These are phyloP conservation scores for Bicyclus anynana DNA, from an alignment of 1,140 invertebrate genomes.

Conservation along the genomic window DNA sequence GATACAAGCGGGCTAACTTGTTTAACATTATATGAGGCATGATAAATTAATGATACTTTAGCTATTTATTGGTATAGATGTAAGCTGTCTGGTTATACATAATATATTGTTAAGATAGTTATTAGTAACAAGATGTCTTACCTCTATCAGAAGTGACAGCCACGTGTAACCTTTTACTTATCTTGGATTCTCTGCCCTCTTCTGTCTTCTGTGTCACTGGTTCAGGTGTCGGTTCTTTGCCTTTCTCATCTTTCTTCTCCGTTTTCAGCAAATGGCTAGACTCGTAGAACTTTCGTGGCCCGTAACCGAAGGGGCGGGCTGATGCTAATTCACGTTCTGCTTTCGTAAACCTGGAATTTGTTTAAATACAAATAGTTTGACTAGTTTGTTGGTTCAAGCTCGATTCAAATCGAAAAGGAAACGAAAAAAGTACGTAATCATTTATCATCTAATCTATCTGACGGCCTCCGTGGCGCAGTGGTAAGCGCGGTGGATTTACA, in stretches of 20 bases:
- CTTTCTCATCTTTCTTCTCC: constrained; percentile 27
- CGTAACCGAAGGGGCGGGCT: constrained; percentile 92
- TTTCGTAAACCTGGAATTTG: constrained; percentile 83
- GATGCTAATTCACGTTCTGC: constrained; percentile 96
- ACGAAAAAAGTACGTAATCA: too few species aligned
- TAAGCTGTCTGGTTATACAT: too few species aligned
- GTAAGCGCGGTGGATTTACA: too few species aligned
- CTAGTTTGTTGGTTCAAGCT: too few species aligned
- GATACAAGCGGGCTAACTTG: too few species aligned
- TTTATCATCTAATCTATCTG: too few species aligned
- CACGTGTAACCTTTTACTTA: constrained; percentile 86
- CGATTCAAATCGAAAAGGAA: too few species aligned
- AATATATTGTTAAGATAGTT: too few species aligned
- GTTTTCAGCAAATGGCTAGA: constrained; percentile 44
- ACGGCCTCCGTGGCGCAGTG: too few species aligned
- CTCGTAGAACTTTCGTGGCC: constrained; percentile 90
- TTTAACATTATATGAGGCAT: too few species aligned
- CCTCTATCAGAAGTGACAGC: constrained; percentile 96
- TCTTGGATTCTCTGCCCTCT: constrained; percentile 47
- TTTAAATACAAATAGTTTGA: neutral
- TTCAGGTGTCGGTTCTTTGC: constrained; percentile 73
- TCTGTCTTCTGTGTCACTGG: constrained; percentile 19
- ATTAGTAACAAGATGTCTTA: neutral
- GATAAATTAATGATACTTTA: too few species aligned
- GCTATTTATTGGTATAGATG: too few species aligned